Base-by-base conservation (phyloP, 92 coral and sea anemone genomes). In the Paramuricea clavata region DNA sequence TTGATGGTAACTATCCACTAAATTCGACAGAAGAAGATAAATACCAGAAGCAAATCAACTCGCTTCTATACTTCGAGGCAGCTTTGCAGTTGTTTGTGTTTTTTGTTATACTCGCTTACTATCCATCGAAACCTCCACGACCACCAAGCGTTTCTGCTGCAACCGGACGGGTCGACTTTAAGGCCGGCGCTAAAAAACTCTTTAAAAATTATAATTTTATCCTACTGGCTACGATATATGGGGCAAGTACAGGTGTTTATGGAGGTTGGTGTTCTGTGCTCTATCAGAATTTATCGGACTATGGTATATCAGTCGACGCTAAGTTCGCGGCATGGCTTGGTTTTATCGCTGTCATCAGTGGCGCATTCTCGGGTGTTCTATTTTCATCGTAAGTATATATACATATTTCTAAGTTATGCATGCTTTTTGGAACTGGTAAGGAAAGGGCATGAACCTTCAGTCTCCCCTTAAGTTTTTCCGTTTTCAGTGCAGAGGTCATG, bases 61-160 rank as follows among this genome's bases (percentile, higher is more conserved):
- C 89, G 22, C 87, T 94, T 17, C 86, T 96, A 93, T 96, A 96
- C 64, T 19, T 91, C 11, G 98, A 96, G 78, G 65, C 95, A 50
- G 97, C 92, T 19, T 78, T 94, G 16, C 89, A 94, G 44, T 13
- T 93, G 12, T 64, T 83, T 10, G 79, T 93, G 2, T 89, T 94
- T 52, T 42, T 96, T 0, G 89, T 92, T 76, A 93, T 96, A 11
- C 85, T 92, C 11, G 11, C 89, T 34, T 93, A 96, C 83, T 96
- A 91, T 59, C 99, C 99, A 8, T 88, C 87, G 27, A 94, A 91
- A 75, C 99, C 99, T 0, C 89, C 84, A 5, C 81, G 85, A 27
- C 99, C 99, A 5, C 99, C 99, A 8, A 96, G 99, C 61, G 88
- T 86, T 62, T 94, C 99, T 2, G 98, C 99, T 19, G 99, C 98